Evolutionary conservation across 92 coral and sea anemone genomes (phyloP).

Genomic region (Paramuricea clavata): DNA sequence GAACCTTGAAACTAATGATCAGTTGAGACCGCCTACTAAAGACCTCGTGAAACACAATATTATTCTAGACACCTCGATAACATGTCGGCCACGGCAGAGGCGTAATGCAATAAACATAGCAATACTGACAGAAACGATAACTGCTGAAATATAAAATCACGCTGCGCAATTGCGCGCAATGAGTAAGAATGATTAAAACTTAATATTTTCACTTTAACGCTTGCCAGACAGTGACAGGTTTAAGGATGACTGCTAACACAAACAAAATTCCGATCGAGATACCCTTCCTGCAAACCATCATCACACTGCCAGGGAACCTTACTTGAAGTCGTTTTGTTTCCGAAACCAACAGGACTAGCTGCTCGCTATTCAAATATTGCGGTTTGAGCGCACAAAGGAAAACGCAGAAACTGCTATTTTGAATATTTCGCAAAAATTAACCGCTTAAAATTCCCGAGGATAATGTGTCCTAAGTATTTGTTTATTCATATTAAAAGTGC

Average conservation of each 20-base stretch:
- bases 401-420: not conserved
- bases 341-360: constrained; percentile 21
- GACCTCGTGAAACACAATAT: constrained; percentile 32
- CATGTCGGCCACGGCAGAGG: constrained; percentile 34
- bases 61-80: constrained; percentile 52
- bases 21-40: constrained; percentile 34
- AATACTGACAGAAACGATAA: not conserved
- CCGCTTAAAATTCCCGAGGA: not conserved
- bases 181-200: not conserved
- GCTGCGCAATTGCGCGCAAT: not conserved
- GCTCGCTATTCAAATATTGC: not conserved
- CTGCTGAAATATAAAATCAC: not conserved
- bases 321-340: not conserved
- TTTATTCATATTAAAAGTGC: constrained; percentile 22
- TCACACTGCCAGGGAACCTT: constrained; percentile 11
- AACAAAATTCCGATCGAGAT: constrained; percentile 31
- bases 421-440: not conserved
- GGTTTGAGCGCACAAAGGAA: not conserved
- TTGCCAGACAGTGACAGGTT: constrained; percentile 15
- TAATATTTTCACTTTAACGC: not conserved
- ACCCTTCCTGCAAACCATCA: constrained; percentile 39
- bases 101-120: constrained; percentile 39
- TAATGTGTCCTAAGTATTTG: constrained; percentile 6
- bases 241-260: constrained; percentile 22
- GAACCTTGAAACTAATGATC: not conserved